Evolutionary conservation across 2,113 vertebrate species (phyloP), one percentile per base, ranked within the genome.

Genomic region (Gobius niger): DNA sequence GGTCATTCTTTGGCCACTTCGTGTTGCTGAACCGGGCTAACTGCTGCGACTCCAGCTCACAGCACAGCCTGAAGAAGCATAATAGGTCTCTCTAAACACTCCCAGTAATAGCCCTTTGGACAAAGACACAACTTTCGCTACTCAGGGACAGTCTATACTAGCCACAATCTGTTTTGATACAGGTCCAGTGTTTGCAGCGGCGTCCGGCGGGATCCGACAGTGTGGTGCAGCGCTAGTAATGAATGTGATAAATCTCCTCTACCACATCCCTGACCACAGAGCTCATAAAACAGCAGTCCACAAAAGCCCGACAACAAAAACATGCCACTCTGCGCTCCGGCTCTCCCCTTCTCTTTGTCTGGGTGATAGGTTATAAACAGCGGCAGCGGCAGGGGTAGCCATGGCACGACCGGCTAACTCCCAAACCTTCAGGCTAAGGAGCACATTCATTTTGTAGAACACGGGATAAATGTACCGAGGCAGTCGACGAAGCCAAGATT

Each of bases 201-300:
- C 59, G 73, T 70, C 77, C 57, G n/a, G 7, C 46, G 76, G 78
- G 67, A 87, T 66, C 61, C 61, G 68, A 63, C 34, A 34, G 73
- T 49, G 81, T 72, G 75, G 67, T 70, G 50, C 67, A 85, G 76
- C 42, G 73, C 54, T 67, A 65, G 71, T 89, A 90, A 91, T 88
- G 81, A 86, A 89, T 74, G 77, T 79, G 83, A 83, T 90, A 88
- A 88, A 88, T 89, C 82, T 82, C 73, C 40, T 11, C 64, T 71
- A 73, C 76, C 44, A 82, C 59, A 80, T 80, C 63, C 79, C 70
- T 34, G 62, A 74, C 73, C 74, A 67, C 84, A 84, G 53, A 82
- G 75, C 81, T 81, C 77, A 83, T 90, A 79, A 89, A 89, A 72
- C 70, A 47, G 49, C 42, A 46, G 64, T 56, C 67, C 66, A 81